These are phyloP conservation scores for Salarias fasciatus DNA, from an alignment of 2,797 vertebrate genomes.

Conservation along the genomic window DNA sequence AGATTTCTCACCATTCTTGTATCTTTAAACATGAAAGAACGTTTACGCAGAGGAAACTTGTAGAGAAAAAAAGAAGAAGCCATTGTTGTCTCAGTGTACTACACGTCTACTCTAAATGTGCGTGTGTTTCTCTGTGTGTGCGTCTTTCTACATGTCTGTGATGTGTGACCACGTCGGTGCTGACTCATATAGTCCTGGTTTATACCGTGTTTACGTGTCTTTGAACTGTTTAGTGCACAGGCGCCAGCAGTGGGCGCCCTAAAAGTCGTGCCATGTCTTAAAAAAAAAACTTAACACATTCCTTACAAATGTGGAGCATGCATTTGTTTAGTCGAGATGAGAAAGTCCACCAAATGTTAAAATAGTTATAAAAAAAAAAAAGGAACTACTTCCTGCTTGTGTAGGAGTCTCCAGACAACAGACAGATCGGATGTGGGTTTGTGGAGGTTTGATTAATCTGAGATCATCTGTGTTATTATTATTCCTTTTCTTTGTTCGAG, in stretches of 20 bases:
- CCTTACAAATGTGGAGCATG: slow-evolving; percentile 73
- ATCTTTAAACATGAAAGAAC: slow-evolving; percentile 44
- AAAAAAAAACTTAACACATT: slow-evolving; percentile 61
- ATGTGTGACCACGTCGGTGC: slow-evolving; percentile 46
- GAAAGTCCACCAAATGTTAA: slow-evolving; percentile 54
- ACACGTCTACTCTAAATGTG: slow-evolving; percentile 57
- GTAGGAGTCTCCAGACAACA: slow-evolving; percentile 73
- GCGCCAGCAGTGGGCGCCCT: slow-evolving; percentile 35
- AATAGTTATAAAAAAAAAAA: slow-evolving; percentile 26
- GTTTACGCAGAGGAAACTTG: slow-evolving; percentile 49
- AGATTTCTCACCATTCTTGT: slow-evolving; percentile 55
- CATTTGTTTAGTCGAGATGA: slow-evolving; percentile 55
- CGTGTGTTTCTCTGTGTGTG: slow-evolving; percentile 49
- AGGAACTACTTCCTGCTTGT: slow-evolving; percentile 59
- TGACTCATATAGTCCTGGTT: slow-evolving; percentile 61
- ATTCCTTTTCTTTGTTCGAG: too few relatives aligned
- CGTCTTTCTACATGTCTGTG: slow-evolving; percentile 50
- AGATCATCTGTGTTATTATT: too few relatives aligned
- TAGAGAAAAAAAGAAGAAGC: slow-evolving; percentile 69
- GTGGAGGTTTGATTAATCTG: slow-evolving; percentile 6
- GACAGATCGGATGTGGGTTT: slow-evolving; percentile 54
- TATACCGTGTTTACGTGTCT: slow-evolving; percentile 66
- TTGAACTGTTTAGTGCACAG: slow-evolving; percentile 66
- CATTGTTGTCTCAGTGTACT: slow-evolving; percentile 72
- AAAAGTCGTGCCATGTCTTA: slow-evolving; percentile 43